These are phyloP conservation scores for Carpatolechia fugitivella DNA, from an alignment of 2,888 invertebrate species.

Conservation along the genomic window DNA sequence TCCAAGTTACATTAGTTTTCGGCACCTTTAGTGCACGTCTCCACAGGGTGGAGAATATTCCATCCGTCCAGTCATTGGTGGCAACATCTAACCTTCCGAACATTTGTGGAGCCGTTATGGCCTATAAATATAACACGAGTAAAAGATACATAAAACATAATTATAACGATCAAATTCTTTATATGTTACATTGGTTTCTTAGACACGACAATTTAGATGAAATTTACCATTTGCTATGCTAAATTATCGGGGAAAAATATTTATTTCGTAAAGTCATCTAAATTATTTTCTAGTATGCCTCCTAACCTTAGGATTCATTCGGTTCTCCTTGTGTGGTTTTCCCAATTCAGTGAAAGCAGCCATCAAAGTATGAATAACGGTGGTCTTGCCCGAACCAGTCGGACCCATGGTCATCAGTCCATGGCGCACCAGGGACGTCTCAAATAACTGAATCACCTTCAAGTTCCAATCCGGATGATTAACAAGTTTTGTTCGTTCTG, in stretches of 20 bases:
- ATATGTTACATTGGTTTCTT: too few species aligned
- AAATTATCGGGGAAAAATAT: too few species aligned
- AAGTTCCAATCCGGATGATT: slow-evolving; percentile 94
- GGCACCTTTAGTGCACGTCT: slow-evolving; percentile 89
- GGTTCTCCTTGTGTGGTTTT: slow-evolving; percentile 87
- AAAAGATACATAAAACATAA: too few species aligned
- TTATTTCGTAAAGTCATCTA: not conserved
- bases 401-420: slow-evolving; percentile 95
- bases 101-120: slow-evolving; percentile 96
- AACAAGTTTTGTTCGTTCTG: slow-evolving; percentile 82
- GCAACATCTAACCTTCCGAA: slow-evolving; percentile 93
- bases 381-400: slow-evolving; percentile 92
- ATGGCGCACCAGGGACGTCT: slow-evolving; percentile 92
- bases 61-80: slow-evolving; percentile 97
- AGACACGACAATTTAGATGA: too few species aligned
- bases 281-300: not conserved
- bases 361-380: slow-evolving; percentile 88
- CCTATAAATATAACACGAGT: slow-evolving; percentile 57
- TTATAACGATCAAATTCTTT: too few species aligned
- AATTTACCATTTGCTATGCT: too few species aligned
- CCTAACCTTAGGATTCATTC: slow-evolving; percentile 92
- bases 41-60: slow-evolving; percentile 95
- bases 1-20: slow-evolving; percentile 84
- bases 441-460: slow-evolving; percentile 90
- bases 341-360: slow-evolving; percentile 88